Conservation (phyloP, 1,140 invertebrate genomes). For the Drosophila sulfurigaster region DNA sequence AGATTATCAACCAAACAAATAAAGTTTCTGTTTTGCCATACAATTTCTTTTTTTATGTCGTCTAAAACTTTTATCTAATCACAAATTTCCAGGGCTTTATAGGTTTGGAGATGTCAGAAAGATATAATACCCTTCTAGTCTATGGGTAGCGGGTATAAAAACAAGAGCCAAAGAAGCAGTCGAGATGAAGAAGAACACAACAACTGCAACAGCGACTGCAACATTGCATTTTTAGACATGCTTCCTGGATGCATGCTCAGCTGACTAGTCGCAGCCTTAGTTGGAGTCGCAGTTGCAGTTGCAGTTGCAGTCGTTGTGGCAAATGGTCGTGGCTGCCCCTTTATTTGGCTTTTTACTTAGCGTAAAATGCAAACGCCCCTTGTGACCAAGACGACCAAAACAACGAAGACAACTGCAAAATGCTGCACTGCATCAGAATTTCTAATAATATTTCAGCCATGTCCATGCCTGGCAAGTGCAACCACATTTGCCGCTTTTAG, state of each 20-base stretch:
- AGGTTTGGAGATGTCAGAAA: too few species aligned
- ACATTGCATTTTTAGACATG: slow-evolving; percentile 71
- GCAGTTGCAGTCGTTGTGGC: slow-evolving; percentile 9
- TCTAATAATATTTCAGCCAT: slow-evolving; percentile 82
- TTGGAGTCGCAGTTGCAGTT: background rate
- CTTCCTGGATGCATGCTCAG: slow-evolving; percentile 61
- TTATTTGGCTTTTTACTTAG: slow-evolving; percentile 77
- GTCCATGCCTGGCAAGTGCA: slow-evolving; percentile 62
- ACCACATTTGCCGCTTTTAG: slow-evolving; percentile 50
- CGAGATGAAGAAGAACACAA: slow-evolving; percentile 16
- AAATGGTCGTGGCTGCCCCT: slow-evolving; percentile 18
- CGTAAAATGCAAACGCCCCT: slow-evolving; percentile 70
- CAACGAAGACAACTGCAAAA: slow-evolving; percentile 17
- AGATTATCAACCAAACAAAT: too few species aligned
- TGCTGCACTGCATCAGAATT: slow-evolving; percentile 71
- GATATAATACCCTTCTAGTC: too few species aligned
- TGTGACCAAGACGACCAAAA: slow-evolving; percentile 40
- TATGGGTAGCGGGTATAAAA: too few species aligned
- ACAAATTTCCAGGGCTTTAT: too few species aligned
- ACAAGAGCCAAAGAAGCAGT: slow-evolving; percentile 29
- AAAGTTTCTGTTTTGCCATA: too few species aligned
- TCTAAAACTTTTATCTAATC: too few species aligned
- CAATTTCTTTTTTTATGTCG: too few species aligned
- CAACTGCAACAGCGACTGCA: slow-evolving; percentile 12
- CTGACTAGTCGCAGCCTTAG: slow-evolving; percentile 10